Evolutionary conservation across 2,797 vertebrate species (phyloP).

Genomic region (Acipenser ruthenus): DNA sequence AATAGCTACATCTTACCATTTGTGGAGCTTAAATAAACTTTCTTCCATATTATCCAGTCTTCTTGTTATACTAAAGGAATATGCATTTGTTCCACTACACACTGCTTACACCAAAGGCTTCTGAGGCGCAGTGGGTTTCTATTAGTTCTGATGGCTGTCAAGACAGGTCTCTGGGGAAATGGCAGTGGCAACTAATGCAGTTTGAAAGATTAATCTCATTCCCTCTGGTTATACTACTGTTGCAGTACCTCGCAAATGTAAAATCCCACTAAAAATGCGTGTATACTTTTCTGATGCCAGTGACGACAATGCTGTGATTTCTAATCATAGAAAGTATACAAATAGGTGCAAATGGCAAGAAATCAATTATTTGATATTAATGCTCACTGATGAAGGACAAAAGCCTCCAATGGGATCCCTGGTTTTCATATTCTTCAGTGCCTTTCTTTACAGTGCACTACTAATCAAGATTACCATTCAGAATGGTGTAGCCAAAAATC

Average conservation of each 20-base stretch:
- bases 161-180: neutral
- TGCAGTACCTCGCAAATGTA: slow-evolving; percentile 39
- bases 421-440: slow-evolving; percentile 24
- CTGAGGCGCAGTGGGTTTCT: neutral
- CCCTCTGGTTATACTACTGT: slow-evolving; percentile 17
- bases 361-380: slow-evolving; percentile 26
- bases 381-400: slow-evolving; percentile 24
- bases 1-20: neutral
- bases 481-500: slow-evolving; percentile 1
- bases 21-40: neutral
- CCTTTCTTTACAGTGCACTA: neutral
- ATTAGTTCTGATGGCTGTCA: slow-evolving; percentile 3
- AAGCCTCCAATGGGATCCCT: slow-evolving; percentile 16
- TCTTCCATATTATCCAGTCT: neutral
- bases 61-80: neutral
- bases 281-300: slow-evolving; percentile 30
- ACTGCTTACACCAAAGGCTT: neutral
- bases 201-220: slow-evolving; percentile 6
- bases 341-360: slow-evolving; percentile 32
- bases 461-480: neutral
- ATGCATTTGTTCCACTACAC: neutral
- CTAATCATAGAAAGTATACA: slow-evolving; percentile 13
- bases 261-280: slow-evolving; percentile 29
- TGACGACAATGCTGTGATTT: slow-evolving; percentile 31
- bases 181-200: slow-evolving; percentile 4